phyloP scores from a whole-genome alignment of 2,113 vertebrate species.

The Lucifuga dentata region DNA sequence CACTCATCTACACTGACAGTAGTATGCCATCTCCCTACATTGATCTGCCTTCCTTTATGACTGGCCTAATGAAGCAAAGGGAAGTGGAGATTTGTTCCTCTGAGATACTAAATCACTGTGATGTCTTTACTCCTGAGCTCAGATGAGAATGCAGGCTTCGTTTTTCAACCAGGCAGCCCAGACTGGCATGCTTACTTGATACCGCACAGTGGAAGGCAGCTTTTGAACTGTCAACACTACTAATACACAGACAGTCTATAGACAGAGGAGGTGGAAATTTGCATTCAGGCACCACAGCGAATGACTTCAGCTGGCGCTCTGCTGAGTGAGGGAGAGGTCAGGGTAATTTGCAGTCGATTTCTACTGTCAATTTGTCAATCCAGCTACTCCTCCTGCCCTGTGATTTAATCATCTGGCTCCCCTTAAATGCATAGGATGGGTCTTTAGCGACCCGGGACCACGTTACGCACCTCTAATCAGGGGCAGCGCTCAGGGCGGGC shows the following conservation, averaged over 20 bases:
- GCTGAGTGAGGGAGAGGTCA: constrained; percentile 61
- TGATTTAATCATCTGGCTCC: constrained; percentile 57
- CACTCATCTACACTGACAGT: constrained; percentile 35
- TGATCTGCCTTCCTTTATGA: constrained; percentile 71
- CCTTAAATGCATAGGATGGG: no score
- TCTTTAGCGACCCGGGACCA: no score
- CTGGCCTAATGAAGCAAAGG: constrained; percentile 69
- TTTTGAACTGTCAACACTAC: constrained; percentile 59
- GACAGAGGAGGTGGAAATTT: constrained; percentile 46
- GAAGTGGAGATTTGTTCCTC: constrained; percentile 58
- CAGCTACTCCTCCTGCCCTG: constrained; percentile 13
- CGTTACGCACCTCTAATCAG: no score
- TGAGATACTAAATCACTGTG: constrained; percentile 64
- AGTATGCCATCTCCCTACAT: constrained; percentile 56
- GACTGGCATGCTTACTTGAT: constrained; percentile 11
- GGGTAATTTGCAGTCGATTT: constrained; percentile 63
- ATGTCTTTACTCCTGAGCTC: constrained; percentile 60
- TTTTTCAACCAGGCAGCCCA: constrained; percentile 48
- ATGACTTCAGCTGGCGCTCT: constrained; percentile 40
- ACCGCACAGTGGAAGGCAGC: constrained; percentile 34
- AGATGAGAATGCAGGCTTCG: constrained; percentile 45
- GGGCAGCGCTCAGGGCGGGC: no score
- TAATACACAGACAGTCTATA: not conserved
- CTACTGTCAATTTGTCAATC: constrained; percentile 62
- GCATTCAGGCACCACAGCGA: constrained; percentile 50